A percentile compares a stretch with the other conserved stretches of the same genome.
Evolutionary conservation across 1,140 invertebrate genomes (phyloP).

Genomic region (Mylabris phalerata): DNA sequence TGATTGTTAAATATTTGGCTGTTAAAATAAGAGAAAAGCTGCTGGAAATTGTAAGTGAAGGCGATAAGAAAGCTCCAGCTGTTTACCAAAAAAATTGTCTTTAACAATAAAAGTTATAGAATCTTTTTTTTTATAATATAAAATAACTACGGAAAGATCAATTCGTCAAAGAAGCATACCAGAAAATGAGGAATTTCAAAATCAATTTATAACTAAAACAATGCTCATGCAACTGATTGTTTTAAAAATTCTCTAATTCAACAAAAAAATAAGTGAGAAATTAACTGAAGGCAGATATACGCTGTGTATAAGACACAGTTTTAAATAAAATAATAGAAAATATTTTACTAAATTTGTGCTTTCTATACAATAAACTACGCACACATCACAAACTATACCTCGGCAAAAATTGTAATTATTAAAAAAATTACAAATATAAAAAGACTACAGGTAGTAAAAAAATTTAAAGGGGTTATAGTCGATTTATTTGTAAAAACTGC

Average conservation of each 20-base stretch:
- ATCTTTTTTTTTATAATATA: too few species aligned
- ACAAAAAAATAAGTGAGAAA: slow-evolving; percentile 1
- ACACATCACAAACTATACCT: slow-evolving; percentile 39
- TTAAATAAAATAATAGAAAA: slow-evolving; percentile 3
- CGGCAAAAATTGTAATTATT: slow-evolving; percentile 25
- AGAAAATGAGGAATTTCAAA: neutral
- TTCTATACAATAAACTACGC: slow-evolving; percentile 25
- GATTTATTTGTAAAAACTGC: too few species aligned
- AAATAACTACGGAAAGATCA: too few species aligned
- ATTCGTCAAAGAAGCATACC: slow-evolving; percentile 24
- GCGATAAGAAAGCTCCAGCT: too few species aligned
- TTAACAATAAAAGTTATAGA: too few species aligned
- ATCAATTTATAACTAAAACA: too few species aligned
- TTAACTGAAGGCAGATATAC: slow-evolving; percentile 20
- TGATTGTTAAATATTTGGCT: too few species aligned
- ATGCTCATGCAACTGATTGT: neutral
- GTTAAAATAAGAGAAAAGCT: neutral
- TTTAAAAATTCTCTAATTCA: neutral
- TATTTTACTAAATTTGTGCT: slow-evolving; percentile 8
- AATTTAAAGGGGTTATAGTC: too few species aligned
- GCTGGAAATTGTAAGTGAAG: neutral
- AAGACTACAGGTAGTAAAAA: neutral
- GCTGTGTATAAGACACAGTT: slow-evolving; percentile 11
- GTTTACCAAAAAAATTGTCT: too few species aligned
- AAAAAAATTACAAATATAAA: slow-evolving; percentile 4